phyloP scores from a whole-genome alignment of 2,888 invertebrate species.

The Euspilapteryx auroguttella region DNA sequence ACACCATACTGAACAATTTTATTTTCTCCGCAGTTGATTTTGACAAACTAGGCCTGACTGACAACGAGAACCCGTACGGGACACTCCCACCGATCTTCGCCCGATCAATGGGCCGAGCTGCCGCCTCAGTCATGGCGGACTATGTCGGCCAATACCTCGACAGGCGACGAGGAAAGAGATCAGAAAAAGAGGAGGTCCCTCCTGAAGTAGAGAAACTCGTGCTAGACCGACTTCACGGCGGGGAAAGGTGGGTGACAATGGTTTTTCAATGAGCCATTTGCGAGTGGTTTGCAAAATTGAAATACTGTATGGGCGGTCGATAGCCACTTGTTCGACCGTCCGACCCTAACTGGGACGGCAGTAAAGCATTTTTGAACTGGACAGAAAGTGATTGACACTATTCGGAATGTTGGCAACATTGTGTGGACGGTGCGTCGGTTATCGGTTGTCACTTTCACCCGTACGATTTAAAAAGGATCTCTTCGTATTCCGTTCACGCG shows the following conservation, averaged over 20 bases:
- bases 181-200: conserved; percentile 20
- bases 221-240: conserved; percentile 69
- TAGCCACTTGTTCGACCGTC: no score
- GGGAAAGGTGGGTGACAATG: conserved; percentile 63
- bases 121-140: conserved; percentile 69
- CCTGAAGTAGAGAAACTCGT: conserved; percentile 32
- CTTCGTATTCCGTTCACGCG: conserved; percentile 2
- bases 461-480: conserved; percentile 1
- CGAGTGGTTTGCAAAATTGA: no score
- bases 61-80: conserved; percentile 85
- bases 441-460: conserved; percentile 2
- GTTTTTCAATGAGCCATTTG: conserved; percentile 6
- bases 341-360: no score
- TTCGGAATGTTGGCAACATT: background rate
- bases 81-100: conserved; percentile 76
- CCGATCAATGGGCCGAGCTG: conserved; percentile 74
- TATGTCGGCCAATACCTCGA: conserved; percentile 74
- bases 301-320: no score
- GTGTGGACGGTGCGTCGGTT: background rate
- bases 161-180: conserved; percentile 56
- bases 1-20: no score
- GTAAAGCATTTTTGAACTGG: no score
- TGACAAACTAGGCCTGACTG: conserved; percentile 83
- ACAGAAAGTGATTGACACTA: no score
- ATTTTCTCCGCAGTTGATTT: conserved; percentile 76